Conservation (phyloP, 2,113 vertebrate species). For the Vimba vimba region DNA sequence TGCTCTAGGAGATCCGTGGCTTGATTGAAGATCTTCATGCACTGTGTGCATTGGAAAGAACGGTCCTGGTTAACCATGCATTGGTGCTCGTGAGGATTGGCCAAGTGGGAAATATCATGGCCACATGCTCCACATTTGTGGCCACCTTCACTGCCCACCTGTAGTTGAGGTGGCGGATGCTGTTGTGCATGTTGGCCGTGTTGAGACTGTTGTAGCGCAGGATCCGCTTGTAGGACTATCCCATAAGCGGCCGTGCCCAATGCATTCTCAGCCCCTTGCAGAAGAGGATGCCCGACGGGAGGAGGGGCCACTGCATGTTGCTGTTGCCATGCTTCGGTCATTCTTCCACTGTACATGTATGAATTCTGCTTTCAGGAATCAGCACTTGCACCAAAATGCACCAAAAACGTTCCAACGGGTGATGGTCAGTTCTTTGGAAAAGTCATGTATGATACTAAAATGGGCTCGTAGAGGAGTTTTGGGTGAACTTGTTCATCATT, state of each 20-base stretch:
- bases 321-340: slow-evolving; percentile 84
- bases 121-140: slow-evolving; percentile 92
- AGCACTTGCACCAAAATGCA: slow-evolving; percentile 30
- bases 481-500: background rate
- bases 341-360: slow-evolving; percentile 70
- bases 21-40: slow-evolving; percentile 97
- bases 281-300: slow-evolving; percentile 87
- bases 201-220: slow-evolving; percentile 82
- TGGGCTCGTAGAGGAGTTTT: background rate
- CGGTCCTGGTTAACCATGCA: slow-evolving; percentile 91
- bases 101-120: slow-evolving; percentile 89
- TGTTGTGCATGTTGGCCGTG: slow-evolving; percentile 78
- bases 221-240: slow-evolving; percentile 89
- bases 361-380: slow-evolving; percentile 54
- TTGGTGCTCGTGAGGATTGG: slow-evolving; percentile 94
- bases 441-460: background rate
- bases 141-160: slow-evolving; percentile 81
- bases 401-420: slow-evolving; percentile 24
- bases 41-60: slow-evolving; percentile 97
- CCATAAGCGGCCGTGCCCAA: slow-evolving; percentile 92
- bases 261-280: slow-evolving; percentile 84
- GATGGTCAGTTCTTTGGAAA: slow-evolving; percentile 43
- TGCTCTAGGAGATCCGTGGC: slow-evolving; percentile 95
- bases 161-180: slow-evolving; percentile 75
- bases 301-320: slow-evolving; percentile 82